A percentile compares a stretch with the other conserved stretches of the same genome.
These are phyloP conservation scores for Entomobrya multifasciata DNA, from an alignment of 2,888 invertebrate genomes.

Conservation along the genomic window DNA sequence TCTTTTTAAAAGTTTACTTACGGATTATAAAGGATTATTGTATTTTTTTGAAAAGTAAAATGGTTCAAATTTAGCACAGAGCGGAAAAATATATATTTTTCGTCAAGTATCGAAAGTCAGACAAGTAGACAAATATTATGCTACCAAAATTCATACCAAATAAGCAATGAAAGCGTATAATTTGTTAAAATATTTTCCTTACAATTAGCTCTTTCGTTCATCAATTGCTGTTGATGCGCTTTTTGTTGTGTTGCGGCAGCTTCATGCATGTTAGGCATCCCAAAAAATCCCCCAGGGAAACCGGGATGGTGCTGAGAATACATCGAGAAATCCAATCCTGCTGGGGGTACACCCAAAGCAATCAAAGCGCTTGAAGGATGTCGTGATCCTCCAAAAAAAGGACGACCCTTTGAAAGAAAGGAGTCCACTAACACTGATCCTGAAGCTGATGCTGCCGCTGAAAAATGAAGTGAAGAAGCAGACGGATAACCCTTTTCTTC, in stretches of 20 bases:
- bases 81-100: neutral
- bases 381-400: too few relatives aligned
- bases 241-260: conserved; percentile 13
- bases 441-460: too few relatives aligned
- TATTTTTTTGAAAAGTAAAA: neutral
- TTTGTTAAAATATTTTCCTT: conserved; percentile 14
- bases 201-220: conserved; percentile 43
- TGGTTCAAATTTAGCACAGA: neutral
- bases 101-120: neutral
- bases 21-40: conserved; percentile 15
- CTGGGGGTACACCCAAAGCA: neutral
- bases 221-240: neutral
- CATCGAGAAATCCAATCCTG: conserved; percentile 20
- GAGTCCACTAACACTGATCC: too few relatives aligned
- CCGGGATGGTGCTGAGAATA: conserved; percentile 3
- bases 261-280: neutral
- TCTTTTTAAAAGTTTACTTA: conserved; percentile 8
- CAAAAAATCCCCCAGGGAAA: conserved; percentile 29
- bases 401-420: too few relatives aligned
- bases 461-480: neutral
- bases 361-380: neutral
- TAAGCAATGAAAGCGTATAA: too few relatives aligned
- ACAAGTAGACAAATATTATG: neutral
- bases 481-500: neutral
- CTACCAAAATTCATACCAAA: neutral